Conservation (phyloP, 2,113 vertebrate genomes). For the Grammomys dolichurus region DNA sequence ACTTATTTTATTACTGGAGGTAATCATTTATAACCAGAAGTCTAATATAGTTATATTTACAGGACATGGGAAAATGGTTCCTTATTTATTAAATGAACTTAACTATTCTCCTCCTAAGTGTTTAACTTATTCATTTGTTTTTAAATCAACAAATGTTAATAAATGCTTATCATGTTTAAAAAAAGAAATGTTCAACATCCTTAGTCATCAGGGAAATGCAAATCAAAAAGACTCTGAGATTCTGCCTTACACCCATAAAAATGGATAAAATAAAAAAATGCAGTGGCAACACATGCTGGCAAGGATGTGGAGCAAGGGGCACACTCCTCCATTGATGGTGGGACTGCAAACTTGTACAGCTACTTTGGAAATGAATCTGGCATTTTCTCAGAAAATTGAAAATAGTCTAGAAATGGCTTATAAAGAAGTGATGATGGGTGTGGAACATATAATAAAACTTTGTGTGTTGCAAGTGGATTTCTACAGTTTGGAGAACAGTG, state of each 20-base stretch:
- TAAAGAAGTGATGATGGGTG: neutral
- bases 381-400: no score
- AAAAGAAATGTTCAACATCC: no score
- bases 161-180: constrained; percentile 17
- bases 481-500: neutral
- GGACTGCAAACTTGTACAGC: no score
- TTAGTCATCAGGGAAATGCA: no score
- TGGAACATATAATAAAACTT: neutral
- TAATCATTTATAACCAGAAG: constrained; percentile 23
- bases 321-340: no score
- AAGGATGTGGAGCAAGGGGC: no score
- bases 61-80: constrained; percentile 40
- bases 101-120: constrained; percentile 2
- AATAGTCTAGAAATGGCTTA: neutral
- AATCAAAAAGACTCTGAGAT: no score
- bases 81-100: constrained; percentile 71
- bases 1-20: constrained; percentile 31
- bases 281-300: no score
- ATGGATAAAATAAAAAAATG: no score
- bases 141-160: constrained; percentile 68
- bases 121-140: constrained; percentile 67
- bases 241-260: no score
- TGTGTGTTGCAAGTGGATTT: neutral
- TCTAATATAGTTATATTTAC: constrained; percentile 20
- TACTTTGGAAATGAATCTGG: no score